phyloP scores from a whole-genome alignment of 1,140 invertebrate genomes.

The Drosophila tropicalis region DNA sequence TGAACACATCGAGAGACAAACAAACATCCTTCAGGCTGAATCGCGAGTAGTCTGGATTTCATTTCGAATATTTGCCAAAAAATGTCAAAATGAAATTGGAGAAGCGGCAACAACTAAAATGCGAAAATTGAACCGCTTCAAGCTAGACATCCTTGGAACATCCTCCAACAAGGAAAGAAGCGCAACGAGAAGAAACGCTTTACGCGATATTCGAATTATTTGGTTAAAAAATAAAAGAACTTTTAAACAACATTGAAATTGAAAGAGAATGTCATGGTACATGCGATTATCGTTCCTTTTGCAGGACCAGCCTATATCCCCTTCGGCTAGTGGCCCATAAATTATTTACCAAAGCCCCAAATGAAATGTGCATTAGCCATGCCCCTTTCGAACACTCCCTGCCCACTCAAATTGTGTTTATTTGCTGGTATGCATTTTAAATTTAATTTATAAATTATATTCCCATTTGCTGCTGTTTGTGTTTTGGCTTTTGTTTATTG shows the following conservation, averaged over 20 bases:
- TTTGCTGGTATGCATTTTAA: slow-evolving; percentile 20
- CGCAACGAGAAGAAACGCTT: too few relatives aligned
- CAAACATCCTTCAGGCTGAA: background rate
- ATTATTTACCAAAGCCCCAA: slow-evolving; percentile 56
- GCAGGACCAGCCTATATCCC: slow-evolving; percentile 3
- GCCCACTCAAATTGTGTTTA: background rate
- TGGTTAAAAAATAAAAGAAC: background rate
- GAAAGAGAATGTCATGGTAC: slow-evolving; percentile 1
- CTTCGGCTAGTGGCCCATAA: slow-evolving; percentile 18
- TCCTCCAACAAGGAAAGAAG: background rate
- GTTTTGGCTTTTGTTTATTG: slow-evolving; percentile 33
- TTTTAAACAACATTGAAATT: background rate
- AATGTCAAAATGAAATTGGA: slow-evolving; percentile 48
- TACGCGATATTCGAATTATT: background rate
- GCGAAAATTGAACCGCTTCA: background rate
- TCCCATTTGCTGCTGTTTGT: slow-evolving; percentile 11
- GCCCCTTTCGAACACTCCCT: background rate
- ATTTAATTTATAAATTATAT: slow-evolving; percentile 38
- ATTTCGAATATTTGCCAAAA: slow-evolving; percentile 22
- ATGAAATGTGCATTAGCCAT: slow-evolving; percentile 25
- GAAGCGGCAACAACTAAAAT: background rate
- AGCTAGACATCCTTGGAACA: background rate
- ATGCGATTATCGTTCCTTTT: slow-evolving; percentile 1
- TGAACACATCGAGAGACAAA: background rate
- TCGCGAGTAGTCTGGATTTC: background rate